These are phyloP conservation scores for Diogma glabrata DNA, from an alignment of 2,888 invertebrate genomes.

Conservation along the genomic window DNA sequence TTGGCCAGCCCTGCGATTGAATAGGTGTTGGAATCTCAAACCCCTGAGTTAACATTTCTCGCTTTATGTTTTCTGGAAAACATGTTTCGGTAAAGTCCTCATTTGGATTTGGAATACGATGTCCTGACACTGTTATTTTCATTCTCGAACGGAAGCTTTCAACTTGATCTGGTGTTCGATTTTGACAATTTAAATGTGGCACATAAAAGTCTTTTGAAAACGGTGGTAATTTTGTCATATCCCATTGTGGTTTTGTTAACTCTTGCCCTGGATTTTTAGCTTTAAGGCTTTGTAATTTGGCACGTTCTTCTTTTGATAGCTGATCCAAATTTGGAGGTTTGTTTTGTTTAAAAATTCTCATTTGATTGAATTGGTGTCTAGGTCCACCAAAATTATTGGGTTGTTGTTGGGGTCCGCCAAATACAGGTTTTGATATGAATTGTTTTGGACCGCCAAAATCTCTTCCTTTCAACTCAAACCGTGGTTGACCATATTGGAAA, in stretches of 20 bases:
- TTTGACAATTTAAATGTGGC: constrained; percentile 62
- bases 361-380: not conserved
- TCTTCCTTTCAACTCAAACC: too few species aligned
- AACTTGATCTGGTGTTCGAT: constrained; percentile 60
- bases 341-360: too few species aligned
- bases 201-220: constrained; percentile 89
- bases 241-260: constrained; percentile 74
- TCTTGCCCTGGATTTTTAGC: constrained; percentile 61
- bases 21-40: constrained; percentile 85
- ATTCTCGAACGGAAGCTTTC: constrained; percentile 60
- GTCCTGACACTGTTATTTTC: constrained; percentile 84
- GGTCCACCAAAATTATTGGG: too few species aligned
- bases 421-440: not conserved
- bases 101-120: constrained; percentile 76
- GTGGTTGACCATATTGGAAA: too few species aligned
- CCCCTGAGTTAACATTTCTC: constrained; percentile 66
- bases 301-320: constrained; percentile 36
- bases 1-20: constrained; percentile 93
- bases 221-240: constrained; percentile 73
- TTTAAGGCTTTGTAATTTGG: constrained; percentile 49
- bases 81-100: constrained; percentile 83
- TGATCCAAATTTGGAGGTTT: too few species aligned
- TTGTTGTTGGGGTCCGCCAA: not conserved
- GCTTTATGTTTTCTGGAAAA: constrained; percentile 76
- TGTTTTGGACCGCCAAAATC: constrained; percentile 7